Conservation (phyloP, 2,888 invertebrate species). For the Cinara cedri region DNA sequence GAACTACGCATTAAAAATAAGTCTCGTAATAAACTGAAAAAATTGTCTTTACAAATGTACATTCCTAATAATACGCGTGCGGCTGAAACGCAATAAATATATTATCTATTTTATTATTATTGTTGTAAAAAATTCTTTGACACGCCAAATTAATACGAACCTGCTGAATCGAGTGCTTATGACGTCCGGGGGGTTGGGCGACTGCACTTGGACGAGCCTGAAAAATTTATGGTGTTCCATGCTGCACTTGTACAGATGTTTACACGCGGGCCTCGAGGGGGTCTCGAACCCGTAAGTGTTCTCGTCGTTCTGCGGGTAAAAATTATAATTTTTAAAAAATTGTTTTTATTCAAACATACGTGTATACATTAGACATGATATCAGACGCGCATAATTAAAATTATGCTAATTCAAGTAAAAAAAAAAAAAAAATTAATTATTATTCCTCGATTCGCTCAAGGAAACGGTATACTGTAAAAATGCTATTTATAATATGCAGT, state of each 20-base stretch:
- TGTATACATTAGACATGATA: too few species aligned
- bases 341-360: too few species aligned
- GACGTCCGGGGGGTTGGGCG: conserved; percentile 74
- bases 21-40: too few species aligned
- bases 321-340: too few species aligned
- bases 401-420: background rate
- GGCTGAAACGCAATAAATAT: background rate
- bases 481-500: background rate
- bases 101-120: too few species aligned
- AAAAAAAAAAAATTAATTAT: background rate
- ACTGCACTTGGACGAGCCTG: conserved; percentile 77
- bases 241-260: conserved; percentile 95
- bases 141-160: conserved; percentile 63
- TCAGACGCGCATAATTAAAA: background rate
- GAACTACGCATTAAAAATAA: too few species aligned
- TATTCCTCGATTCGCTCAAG: background rate
- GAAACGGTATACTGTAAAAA: too few species aligned
- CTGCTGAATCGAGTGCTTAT: conserved; percentile 78
- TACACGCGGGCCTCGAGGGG: conserved; percentile 87
- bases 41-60: too few species aligned
- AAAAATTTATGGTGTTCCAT: conserved; percentile 95
- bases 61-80: too few species aligned
- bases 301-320: conserved; percentile 78
- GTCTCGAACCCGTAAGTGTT: conserved; percentile 97
- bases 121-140: background rate